A percentile compares a stretch with the other conserved stretches of the same genome.
Conservation (phyloP, 1,140 invertebrate genomes). For the Meteorus sp. region DNA sequence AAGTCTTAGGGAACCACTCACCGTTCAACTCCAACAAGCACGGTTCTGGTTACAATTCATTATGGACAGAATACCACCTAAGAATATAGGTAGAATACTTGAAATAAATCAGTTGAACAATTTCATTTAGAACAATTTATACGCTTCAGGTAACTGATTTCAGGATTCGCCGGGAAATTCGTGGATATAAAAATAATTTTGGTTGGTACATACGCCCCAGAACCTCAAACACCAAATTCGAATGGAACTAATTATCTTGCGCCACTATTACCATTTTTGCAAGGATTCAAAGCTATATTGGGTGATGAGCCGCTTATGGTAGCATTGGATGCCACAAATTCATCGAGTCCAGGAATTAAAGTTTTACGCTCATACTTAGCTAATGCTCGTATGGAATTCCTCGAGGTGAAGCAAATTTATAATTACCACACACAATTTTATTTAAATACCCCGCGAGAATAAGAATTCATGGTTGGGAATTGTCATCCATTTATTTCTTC, state of each 20-base stretch:
- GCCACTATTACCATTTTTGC: conserved; percentile 50
- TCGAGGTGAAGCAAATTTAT: conserved; percentile 47
- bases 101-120: too few species aligned
- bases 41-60: conserved; percentile 83
- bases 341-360: conserved; percentile 57
- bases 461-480: conserved; percentile 1
- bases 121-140: too few species aligned
- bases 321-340: conserved; percentile 55
- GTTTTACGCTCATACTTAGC: conserved; percentile 52
- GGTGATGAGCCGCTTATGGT: conserved; percentile 53
- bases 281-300: conserved; percentile 52
- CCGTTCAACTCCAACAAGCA: conserved; percentile 73
- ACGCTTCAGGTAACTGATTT: conserved; percentile 21
- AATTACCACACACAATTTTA: too few species aligned
- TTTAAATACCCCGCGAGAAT: conserved; percentile 7
- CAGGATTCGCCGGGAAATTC: conserved; percentile 54
- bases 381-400: conserved; percentile 50
- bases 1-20: conserved; percentile 71
- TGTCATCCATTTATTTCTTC: conserved; percentile 7
- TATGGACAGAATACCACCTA: conserved; percentile 70
- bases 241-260: conserved; percentile 48
- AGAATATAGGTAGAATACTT: conserved; percentile 71
- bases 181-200: conserved; percentile 54
- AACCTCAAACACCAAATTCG: conserved; percentile 47
- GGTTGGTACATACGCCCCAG: conserved; percentile 55